Conservation (phyloP, 92 coral and sea anemone species). For the Porites evermanni region DNA sequence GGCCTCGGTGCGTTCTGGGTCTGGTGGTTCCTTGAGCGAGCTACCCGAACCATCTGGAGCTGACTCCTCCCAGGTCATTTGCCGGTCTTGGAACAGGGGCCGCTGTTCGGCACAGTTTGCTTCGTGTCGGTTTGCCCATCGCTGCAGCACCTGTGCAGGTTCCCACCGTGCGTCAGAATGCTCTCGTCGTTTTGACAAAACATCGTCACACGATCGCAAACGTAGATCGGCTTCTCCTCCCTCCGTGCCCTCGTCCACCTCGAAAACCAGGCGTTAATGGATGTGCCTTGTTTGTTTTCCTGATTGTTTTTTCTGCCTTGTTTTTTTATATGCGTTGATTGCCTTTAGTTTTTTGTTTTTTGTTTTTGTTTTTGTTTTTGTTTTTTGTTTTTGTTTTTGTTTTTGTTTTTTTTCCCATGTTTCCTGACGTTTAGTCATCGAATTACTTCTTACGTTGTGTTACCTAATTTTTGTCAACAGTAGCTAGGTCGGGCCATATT, state of each 20-base stretch:
- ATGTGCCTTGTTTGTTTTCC: neutral
- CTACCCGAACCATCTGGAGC: slow-evolving; percentile 35
- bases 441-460: neutral
- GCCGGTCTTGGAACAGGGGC: too few relatives aligned
- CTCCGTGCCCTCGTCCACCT: neutral
- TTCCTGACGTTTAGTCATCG: neutral
- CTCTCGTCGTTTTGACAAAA: neutral
- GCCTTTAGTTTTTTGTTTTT: neutral
- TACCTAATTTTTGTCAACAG: neutral
- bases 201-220: neutral
- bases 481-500: too few relatives aligned
- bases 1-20: slow-evolving; percentile 24
- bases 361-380: too few relatives aligned
- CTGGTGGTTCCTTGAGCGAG: slow-evolving; percentile 6
- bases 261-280: slow-evolving; percentile 8
- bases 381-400: too few relatives aligned
- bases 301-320: neutral
- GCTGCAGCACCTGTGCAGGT: too few relatives aligned
- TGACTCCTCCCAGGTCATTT: neutral
- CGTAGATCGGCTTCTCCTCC: slow-evolving; percentile 28
- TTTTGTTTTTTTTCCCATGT: too few relatives aligned
- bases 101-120: too few relatives aligned
- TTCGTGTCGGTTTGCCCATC: too few relatives aligned
- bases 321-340: neutral
- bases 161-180: slow-evolving; percentile 4